Evolutionary conservation across 2,113 vertebrate genomes (phyloP).

Genomic region (Columbina picui): DNA sequence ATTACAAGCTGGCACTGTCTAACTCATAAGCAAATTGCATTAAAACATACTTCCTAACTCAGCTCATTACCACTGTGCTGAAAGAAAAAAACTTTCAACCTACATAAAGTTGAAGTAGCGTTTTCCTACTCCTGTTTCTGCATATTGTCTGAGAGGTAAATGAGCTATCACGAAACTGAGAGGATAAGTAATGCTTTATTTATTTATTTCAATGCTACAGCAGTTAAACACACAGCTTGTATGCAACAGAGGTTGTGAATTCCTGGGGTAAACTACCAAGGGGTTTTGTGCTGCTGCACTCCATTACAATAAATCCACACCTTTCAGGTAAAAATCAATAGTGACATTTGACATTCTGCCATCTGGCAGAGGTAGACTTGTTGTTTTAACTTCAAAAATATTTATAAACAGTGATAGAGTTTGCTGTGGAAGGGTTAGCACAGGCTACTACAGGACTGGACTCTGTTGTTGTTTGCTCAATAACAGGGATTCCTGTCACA

Average conservation of each 20-base stretch:
- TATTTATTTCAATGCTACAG: background rate
- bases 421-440: background rate
- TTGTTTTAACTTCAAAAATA: background rate
- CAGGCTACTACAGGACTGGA: accelerated
- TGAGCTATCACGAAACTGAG: background rate
- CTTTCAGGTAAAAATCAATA: background rate
- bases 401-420: background rate
- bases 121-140: background rate
- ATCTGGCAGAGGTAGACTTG: background rate
- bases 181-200: background rate
- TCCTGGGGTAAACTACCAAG: background rate
- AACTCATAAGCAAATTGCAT: background rate
- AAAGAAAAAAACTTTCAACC: background rate
- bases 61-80: background rate
- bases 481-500: background rate
- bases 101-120: background rate
- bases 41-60: background rate
- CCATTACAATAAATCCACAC: background rate
- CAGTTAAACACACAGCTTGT: background rate
- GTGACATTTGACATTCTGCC: background rate
- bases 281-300: background rate
- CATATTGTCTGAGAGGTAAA: background rate
- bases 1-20: background rate
- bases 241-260: background rate
- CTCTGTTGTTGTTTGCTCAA: background rate